Conservation (phyloP, 2,888 invertebrate species). For the Andrena praecox region DNA sequence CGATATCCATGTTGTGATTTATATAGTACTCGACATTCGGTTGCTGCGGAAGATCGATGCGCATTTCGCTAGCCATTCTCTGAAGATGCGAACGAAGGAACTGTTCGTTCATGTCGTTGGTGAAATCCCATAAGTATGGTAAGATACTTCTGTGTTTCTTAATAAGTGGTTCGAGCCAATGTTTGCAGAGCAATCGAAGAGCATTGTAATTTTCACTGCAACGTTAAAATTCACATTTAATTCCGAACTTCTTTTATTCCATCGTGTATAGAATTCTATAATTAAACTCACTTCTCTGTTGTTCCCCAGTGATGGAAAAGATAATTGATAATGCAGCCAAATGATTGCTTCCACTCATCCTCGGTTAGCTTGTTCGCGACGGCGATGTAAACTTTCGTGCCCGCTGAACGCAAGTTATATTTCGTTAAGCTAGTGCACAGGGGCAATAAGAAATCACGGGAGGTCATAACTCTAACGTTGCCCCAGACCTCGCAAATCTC, state of each 20-base stretch:
- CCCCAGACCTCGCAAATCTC: conserved; percentile 84
- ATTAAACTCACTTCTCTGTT: conserved; percentile 70
- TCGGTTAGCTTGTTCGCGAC: conserved; percentile 85
- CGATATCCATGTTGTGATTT: conserved; percentile 68
- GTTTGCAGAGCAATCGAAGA: conserved; percentile 75
- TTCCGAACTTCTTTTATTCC: neutral
- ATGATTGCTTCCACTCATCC: conserved; percentile 85
- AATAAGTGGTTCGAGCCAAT: conserved; percentile 79
- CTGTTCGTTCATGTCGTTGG: conserved; percentile 49
- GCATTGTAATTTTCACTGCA: conserved; percentile 73
- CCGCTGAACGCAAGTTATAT: conserved; percentile 87
- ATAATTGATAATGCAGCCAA: conserved; percentile 82
- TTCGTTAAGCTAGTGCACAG: conserved; percentile 84
- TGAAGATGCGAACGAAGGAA: conserved; percentile 72
- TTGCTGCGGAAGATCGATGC: conserved; percentile 44
- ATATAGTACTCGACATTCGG: conserved; percentile 36
- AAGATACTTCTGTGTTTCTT: conserved; percentile 63
- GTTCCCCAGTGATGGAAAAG: conserved; percentile 77
- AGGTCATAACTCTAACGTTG: conserved; percentile 65
- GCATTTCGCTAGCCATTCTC: conserved; percentile 70
- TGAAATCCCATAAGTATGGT: conserved; percentile 68
- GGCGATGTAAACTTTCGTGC: conserved; percentile 87
- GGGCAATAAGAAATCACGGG: conserved; percentile 67
- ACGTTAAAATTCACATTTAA: conserved; percentile 38
- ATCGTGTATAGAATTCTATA: neutral